These are phyloP conservation scores for Anoplophora glabripennis DNA, from an alignment of 1,140 invertebrate genomes.

Conservation along the genomic window DNA sequence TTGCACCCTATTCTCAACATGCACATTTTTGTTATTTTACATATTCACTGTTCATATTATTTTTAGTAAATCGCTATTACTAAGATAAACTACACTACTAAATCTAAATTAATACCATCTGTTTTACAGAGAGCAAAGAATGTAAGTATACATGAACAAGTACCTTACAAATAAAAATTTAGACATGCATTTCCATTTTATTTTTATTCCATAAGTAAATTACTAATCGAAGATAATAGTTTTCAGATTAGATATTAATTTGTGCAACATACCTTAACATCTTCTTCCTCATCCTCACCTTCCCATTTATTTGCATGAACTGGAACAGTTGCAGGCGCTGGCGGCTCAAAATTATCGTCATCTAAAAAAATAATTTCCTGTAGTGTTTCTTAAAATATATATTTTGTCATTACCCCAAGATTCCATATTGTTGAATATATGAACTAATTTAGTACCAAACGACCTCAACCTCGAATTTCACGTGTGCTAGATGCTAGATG, in stretches of 20 bases:
- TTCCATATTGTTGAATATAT: conserved; percentile 41
- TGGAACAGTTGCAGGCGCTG: conserved; percentile 19
- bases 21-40: too few species aligned
- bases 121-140: background rate
- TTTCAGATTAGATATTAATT: too few species aligned
- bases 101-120: background rate
- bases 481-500: conserved; percentile 39
- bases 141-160: background rate
- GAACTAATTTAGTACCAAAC: conserved; percentile 24
- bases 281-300: conserved; percentile 83
- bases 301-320: conserved; percentile 72
- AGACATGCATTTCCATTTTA: background rate
- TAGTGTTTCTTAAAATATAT: background rate
- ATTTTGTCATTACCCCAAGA: conserved; percentile 42
- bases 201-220: background rate
- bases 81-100: background rate
- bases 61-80: too few species aligned
- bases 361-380: conserved; percentile 32
- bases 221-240: too few species aligned
- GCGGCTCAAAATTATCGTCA: conserved; percentile 46
- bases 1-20: too few species aligned
- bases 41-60: too few species aligned
- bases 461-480: conserved; percentile 38
- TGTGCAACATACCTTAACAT: conserved; percentile 68
- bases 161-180: background rate